phyloP scores from a whole-genome alignment of 1,140 invertebrate genomes.

The Oreohelix idahoensis region DNA sequence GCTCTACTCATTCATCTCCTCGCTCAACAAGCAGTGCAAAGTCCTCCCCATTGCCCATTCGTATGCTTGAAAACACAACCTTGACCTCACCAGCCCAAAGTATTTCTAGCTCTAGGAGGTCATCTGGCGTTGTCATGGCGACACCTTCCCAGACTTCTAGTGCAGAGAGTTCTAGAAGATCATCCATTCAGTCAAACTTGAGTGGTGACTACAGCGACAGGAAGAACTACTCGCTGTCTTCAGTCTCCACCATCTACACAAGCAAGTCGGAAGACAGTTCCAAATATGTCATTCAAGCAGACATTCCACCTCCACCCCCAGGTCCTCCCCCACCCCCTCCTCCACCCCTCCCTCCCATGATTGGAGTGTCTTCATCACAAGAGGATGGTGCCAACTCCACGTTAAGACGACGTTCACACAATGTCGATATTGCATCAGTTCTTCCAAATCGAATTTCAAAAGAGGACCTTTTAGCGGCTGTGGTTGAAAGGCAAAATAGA shows the following conservation, averaged over 20 bases:
- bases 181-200: constrained; percentile 43
- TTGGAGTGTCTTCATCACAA: neutral
- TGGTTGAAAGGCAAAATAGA: constrained; percentile 54
- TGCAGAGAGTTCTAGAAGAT: constrained; percentile 44
- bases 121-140: neutral
- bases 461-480: constrained; percentile 59
- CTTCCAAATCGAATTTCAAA: constrained; percentile 37
- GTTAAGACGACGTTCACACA: neutral
- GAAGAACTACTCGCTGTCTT: neutral
- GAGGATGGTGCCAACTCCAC: constrained; percentile 22
- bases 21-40: neutral
- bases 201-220: constrained; percentile 46
- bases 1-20: neutral
- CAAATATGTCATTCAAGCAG: neutral
- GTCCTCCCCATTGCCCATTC: neutral
- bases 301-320: constrained; percentile 43
- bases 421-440: neutral
- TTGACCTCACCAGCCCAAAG: neutral
- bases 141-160: constrained; percentile 50
- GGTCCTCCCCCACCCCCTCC: constrained; percentile 34
- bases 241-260: neutral
- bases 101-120: neutral
- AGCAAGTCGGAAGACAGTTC: neutral
- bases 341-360: constrained; percentile 45
- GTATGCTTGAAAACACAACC: neutral